Evolutionary conservation across 1,140 invertebrate species (phyloP).

Genomic region (Drosophila kurseongensis): DNA sequence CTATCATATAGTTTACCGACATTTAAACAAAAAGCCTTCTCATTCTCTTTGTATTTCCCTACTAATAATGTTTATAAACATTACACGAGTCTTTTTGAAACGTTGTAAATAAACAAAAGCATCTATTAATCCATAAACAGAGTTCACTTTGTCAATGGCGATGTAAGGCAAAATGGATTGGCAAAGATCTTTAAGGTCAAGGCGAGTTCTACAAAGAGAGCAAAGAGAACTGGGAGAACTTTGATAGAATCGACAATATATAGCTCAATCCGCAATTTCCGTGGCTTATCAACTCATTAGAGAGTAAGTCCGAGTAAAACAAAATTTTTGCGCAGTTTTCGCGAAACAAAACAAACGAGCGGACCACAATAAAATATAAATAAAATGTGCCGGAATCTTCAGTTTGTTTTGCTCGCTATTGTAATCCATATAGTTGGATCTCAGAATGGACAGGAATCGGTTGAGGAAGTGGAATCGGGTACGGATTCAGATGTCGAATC

Average conservation of each 20-base stretch:
- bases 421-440: slow-evolving; percentile 10
- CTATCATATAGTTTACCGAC: neutral
- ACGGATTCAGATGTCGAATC: slow-evolving; percentile 22
- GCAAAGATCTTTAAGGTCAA: slow-evolving; percentile 64
- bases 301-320: slow-evolving; percentile 18
- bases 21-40: too few relatives aligned
- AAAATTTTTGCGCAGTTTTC: slow-evolving; percentile 56
- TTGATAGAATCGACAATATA: slow-evolving; percentile 35
- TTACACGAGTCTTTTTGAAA: slow-evolving; percentile 1
- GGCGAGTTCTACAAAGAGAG: slow-evolving; percentile 29
- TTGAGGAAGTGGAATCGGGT: slow-evolving; percentile 6
- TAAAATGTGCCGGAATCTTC: slow-evolving; percentile 43
- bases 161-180: slow-evolving; percentile 22
- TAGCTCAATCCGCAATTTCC: slow-evolving; percentile 37
- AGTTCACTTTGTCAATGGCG: slow-evolving; percentile 1
- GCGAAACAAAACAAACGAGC: slow-evolving; percentile 54
- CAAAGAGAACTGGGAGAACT: slow-evolving; percentile 12
- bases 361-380: slow-evolving; percentile 30
- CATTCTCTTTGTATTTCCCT: too few relatives aligned
- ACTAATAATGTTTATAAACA: neutral
- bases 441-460: slow-evolving; percentile 7
- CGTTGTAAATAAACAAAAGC: slow-evolving; percentile 4
- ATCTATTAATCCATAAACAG: slow-evolving; percentile 5
- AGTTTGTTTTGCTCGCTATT: slow-evolving; percentile 34
- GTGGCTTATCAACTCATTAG: slow-evolving; percentile 55